Evolutionary conservation across 1,140 invertebrate genomes (phyloP).

Genomic region (Ridgeia piscesae): DNA sequence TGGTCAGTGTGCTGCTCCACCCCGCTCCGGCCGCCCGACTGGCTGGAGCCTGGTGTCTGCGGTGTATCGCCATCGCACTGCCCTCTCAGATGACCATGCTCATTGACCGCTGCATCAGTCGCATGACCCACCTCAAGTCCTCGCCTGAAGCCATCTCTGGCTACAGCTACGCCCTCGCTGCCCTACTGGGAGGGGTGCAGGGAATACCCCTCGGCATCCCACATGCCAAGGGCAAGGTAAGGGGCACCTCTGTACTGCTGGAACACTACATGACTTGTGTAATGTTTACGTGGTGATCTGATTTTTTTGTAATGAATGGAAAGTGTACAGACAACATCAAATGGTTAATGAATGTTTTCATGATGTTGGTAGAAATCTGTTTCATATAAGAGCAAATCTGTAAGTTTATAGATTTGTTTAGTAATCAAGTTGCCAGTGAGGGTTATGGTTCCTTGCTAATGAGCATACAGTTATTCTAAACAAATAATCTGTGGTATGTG

Average conservation of each 20-base stretch:
- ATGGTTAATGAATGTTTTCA: neutral
- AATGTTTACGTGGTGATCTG: neutral
- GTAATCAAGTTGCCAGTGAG: too few relatives aligned
- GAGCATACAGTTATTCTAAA: too few relatives aligned
- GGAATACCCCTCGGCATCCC: slow-evolving; percentile 92
- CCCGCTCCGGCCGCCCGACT: slow-evolving; percentile 88
- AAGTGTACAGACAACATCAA: neutral
- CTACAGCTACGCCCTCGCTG: slow-evolving; percentile 90
- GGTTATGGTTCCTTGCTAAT: too few relatives aligned
- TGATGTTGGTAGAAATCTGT: neutral
- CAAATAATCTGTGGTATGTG: too few relatives aligned
- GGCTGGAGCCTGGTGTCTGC: slow-evolving; percentile 90
- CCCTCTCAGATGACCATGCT: slow-evolving; percentile 91
- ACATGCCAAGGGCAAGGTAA: slow-evolving; percentile 88
- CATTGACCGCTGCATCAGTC: slow-evolving; percentile 70
- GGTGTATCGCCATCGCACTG: slow-evolving; percentile 85
- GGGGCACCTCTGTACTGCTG: neutral
- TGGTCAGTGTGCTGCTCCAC: slow-evolving; percentile 83
- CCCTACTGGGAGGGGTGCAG: slow-evolving; percentile 86
- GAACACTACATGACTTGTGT: neutral
- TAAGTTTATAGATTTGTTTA: neutral
- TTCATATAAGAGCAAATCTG: neutral
- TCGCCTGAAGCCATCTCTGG: slow-evolving; percentile 92
- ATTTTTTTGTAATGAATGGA: neutral
- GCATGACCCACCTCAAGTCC: slow-evolving; percentile 82